Percentiles rank a stretch among this genome's conserved stretches.
Conservation (phyloP, 2,797 vertebrate species). For the Acrocephalus scirpaceus region DNA sequence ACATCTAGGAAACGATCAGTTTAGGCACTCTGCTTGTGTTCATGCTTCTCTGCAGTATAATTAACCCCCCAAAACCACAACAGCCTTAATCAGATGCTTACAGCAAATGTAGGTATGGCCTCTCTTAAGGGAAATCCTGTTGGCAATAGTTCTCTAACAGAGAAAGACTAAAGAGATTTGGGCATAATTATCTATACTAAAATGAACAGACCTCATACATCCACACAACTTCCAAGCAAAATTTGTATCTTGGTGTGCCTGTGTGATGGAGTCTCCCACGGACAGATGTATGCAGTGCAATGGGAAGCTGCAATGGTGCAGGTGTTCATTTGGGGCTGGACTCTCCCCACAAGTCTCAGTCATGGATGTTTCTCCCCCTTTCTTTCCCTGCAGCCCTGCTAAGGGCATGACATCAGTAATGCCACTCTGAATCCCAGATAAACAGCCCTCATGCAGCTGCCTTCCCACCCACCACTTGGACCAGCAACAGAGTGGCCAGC, state of each 20-base stretch:
- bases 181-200: not conserved
- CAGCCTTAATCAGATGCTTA: not conserved
- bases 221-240: not conserved
- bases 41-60: not conserved
- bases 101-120: not conserved
- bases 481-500: not conserved
- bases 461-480: not conserved
- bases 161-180: not conserved
- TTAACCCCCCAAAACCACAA: not conserved
- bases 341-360: fast-evolving
- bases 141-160: not conserved
- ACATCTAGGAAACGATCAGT: not conserved
- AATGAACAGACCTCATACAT: not conserved
- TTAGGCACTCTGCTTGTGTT: not conserved
- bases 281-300: not conserved
- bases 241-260: not conserved
- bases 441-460: not conserved
- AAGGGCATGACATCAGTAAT: fast-evolving
- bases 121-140: not conserved
- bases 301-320: not conserved
- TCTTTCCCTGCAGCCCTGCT: not conserved
- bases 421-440: not conserved
- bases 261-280: not conserved
- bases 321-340: not conserved
- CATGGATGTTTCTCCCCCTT: not conserved